Evolutionary conservation across 2,113 vertebrate species (phyloP).

Genomic region (Nothocercus nigrocapillus): DNA sequence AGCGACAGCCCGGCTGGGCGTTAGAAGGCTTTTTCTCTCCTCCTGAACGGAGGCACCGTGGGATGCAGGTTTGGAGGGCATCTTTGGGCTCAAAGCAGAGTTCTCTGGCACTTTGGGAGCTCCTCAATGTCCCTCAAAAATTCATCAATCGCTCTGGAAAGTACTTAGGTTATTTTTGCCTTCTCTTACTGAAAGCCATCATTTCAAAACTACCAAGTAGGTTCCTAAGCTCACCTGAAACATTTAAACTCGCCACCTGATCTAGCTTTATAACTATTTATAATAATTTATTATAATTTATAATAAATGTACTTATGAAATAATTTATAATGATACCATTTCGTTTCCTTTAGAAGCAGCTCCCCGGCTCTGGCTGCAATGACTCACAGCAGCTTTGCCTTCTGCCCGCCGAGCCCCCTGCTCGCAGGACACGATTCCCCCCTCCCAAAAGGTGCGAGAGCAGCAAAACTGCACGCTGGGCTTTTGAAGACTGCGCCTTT

Average conservation of each 20-base stretch:
- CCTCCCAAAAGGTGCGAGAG: not conserved
- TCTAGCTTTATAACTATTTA: not conserved
- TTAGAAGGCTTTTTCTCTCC: not conserved
- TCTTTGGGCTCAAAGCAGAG: not conserved
- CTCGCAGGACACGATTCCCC: rapidly evolving
- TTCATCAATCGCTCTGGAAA: not conserved
- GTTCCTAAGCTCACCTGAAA: not conserved
- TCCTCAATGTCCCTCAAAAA: not conserved
- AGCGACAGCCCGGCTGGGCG: rapidly evolving
- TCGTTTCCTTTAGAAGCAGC: not conserved
- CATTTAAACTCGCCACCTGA: not conserved
- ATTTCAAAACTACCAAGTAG: not conserved
- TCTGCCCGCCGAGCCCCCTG: not conserved
- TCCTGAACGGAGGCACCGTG: not conserved
- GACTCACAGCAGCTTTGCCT: not conserved
- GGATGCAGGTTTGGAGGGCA: not conserved
- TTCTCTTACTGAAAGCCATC: not conserved
- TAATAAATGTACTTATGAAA: not conserved
- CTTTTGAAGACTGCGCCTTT: not conserved
- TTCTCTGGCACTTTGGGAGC: rapidly evolving
- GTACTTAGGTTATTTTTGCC: not conserved
- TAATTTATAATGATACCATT: not conserved
- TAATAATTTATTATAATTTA: too few relatives aligned
- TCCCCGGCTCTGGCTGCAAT: not conserved
- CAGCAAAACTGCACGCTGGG: rapidly evolving